Conservation (phyloP, 2,888 invertebrate species). For the Neoscelio sp. region DNA sequence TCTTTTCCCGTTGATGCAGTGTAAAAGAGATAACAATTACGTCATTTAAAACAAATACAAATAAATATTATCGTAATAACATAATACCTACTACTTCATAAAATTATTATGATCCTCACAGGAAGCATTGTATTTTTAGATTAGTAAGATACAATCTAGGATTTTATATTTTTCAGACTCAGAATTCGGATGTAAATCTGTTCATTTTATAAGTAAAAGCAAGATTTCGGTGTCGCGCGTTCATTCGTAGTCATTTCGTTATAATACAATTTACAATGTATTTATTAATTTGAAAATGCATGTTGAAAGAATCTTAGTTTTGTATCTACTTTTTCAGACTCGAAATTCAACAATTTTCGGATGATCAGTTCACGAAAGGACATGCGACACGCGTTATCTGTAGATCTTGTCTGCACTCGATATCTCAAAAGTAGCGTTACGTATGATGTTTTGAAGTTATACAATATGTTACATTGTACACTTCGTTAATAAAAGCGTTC, state of each 20-base stretch:
- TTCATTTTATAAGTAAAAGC: constrained; percentile 48
- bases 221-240: constrained; percentile 25
- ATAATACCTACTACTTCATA: constrained; percentile 56
- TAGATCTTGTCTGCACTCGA: constrained; percentile 56
- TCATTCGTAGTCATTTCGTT: neutral
- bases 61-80: constrained; percentile 67
- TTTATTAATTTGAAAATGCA: too few relatives aligned
- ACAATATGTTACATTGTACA: constrained; percentile 64
- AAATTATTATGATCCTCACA: constrained; percentile 67
- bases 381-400: constrained; percentile 45
- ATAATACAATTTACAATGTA: too few relatives aligned
- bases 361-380: too few relatives aligned
- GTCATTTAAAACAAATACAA: constrained; percentile 53
- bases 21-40: constrained; percentile 59
- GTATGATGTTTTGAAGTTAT: constrained; percentile 57
- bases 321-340: too few relatives aligned
- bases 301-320: too few relatives aligned
- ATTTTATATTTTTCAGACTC: constrained; percentile 79
- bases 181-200: constrained; percentile 57
- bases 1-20: constrained; percentile 76
- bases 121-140: constrained; percentile 79
- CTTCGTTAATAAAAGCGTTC: constrained; percentile 67
- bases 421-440: constrained; percentile 57
- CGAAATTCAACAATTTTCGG: too few relatives aligned
- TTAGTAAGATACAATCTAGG: constrained; percentile 78